Conservation (phyloP, 2,797 vertebrate species). For the Glyptemys insculpta region DNA sequence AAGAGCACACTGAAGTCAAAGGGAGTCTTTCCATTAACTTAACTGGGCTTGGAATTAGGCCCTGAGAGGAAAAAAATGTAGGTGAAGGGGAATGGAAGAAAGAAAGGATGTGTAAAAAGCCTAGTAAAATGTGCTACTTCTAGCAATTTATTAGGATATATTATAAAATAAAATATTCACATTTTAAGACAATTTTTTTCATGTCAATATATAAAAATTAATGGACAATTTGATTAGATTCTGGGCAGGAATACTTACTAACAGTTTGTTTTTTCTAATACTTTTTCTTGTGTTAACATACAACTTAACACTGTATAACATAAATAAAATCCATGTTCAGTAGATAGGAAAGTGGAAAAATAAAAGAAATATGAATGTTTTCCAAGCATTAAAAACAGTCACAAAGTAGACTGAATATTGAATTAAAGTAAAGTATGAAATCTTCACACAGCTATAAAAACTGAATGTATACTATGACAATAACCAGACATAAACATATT, state of each 20-base stretch:
- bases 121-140: background rate
- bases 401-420: background rate
- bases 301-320: background rate
- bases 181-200: background rate
- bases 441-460: background rate
- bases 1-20: background rate
- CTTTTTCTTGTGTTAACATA: too few species aligned
- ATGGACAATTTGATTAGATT: slow-evolving; percentile 9
- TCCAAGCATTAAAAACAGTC: slow-evolving; percentile 5
- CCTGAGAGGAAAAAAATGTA: background rate
- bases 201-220: background rate
- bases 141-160: background rate
- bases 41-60: background rate
- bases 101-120: background rate
- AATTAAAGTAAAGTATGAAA: background rate
- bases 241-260: background rate
- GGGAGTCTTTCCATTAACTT: background rate
- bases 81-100: background rate
- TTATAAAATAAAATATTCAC: background rate
- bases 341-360: background rate
- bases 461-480: background rate
- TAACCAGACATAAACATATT: background rate
- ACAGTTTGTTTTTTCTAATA: background rate
- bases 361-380: background rate
- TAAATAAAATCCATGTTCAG: background rate